Evolutionary conservation across 2,113 vertebrate genomes (phyloP).

Genomic region (Psittacus erithacus): DNA sequence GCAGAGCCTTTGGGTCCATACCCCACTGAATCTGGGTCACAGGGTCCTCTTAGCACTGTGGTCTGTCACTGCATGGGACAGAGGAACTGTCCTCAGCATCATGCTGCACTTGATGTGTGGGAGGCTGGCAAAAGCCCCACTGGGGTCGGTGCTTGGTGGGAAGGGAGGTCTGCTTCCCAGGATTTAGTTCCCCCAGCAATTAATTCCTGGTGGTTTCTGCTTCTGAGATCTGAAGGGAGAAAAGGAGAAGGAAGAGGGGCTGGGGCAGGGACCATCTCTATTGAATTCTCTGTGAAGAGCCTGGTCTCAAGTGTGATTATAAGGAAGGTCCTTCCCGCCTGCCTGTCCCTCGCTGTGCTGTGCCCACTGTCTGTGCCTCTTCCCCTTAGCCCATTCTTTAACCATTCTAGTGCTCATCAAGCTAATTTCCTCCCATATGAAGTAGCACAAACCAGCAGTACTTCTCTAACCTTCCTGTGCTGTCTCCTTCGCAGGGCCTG

Average conservation of each 20-base stretch:
- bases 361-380: neutral
- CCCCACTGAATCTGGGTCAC: neutral
- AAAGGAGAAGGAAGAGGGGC: neutral
- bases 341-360: neutral
- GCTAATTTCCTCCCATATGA: fast-evolving
- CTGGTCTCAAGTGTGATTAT: neutral
- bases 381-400: neutral
- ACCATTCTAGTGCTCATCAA: neutral
- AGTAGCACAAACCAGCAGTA: fast-evolving
- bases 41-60: neutral
- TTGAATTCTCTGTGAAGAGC: neutral
- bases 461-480: neutral
- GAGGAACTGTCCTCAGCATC: neutral
- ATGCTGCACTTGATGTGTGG: fast-evolving
- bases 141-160: fast-evolving
- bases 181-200: neutral
- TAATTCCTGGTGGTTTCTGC: neutral
- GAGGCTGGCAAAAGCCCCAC: neutral
- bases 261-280: neutral
- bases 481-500: conserved; percentile 78
- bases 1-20: neutral
- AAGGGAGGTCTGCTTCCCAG: neutral
- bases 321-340: neutral
- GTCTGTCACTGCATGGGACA: neutral
- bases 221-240: neutral